A percentile compares a stretch with the other conserved stretches of the same genome.
Conservation (phyloP, 2,797 vertebrate genomes). For the Chromis chromis region DNA sequence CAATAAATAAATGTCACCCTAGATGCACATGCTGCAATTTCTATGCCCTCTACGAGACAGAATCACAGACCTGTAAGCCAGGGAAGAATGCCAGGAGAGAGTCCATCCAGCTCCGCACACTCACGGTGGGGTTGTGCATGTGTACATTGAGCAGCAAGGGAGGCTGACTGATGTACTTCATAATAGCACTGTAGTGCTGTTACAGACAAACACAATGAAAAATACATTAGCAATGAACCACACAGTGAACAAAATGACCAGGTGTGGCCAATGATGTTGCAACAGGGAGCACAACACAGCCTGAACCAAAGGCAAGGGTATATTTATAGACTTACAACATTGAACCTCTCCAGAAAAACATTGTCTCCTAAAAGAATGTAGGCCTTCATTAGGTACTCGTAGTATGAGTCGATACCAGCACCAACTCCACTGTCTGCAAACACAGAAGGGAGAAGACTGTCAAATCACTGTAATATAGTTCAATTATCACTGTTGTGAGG, state of each 20-base stretch:
- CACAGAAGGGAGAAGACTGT: constrained; percentile 14
- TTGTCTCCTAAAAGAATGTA: constrained; percentile 88
- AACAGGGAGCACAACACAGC: neutral
- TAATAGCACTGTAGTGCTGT: constrained; percentile 90
- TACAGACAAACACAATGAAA: constrained; percentile 41
- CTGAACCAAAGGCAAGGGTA: neutral
- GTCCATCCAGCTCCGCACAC: constrained; percentile 89
- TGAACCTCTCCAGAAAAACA: constrained; percentile 87
- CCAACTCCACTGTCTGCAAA: constrained; percentile 87
- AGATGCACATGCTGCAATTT: neutral
- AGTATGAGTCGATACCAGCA: constrained; percentile 89
- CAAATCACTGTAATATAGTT: neutral
- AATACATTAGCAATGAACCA: constrained; percentile 4
- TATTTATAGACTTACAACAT: constrained; percentile 78
- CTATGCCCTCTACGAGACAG: neutral
- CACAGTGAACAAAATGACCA: neutral
- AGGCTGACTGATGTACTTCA: constrained; percentile 90
- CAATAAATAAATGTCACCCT: constrained; percentile 7
- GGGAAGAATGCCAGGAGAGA: constrained; percentile 89
- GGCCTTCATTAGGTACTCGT: constrained; percentile 90
- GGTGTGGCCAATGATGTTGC: neutral
- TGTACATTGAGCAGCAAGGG: constrained; percentile 89
- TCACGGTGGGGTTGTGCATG: constrained; percentile 90
- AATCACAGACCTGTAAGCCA: constrained; percentile 83
- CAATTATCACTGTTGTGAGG: neutral